Base-by-base conservation (phyloP, 2,797 vertebrate species). In the Mustela erminea region DNA sequence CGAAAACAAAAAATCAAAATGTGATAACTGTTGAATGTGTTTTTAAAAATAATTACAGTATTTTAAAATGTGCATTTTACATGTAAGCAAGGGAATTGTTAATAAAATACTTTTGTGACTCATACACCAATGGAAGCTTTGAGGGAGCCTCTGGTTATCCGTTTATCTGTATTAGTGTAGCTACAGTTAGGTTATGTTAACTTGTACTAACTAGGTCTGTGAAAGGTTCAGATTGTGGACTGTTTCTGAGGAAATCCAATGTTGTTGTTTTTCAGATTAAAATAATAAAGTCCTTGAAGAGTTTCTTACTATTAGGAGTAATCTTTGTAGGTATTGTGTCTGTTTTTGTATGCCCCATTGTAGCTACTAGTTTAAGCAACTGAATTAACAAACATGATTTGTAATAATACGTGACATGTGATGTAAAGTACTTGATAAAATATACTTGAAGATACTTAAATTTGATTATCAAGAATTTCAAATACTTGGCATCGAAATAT, bases 181-280 rank as follows among this genome's bases (percentile, higher is more conserved):
- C 64, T 82, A 12, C n/a, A 87, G 43, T 90, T 83, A 92, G 95
- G 68, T 74, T 88, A 68, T 20, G 66, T 17, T 82, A 60, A 90
- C 62, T 93, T 92, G 23, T 49, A 74, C 84, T 95, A 87, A 86
- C 32, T 27, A 27, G 52, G 78, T 97, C 93, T 97, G 68, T 87
- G 14, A 96, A 62, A 87, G 46, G 27, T 90, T 96, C 38, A 93
- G 72, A 74, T 84, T 85, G 83, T 80, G 32, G 21, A 90, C 70
- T 97, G 56, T 52, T 93, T 95, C 62, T 92, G 29, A 87, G 84
- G 78, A 96, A 97, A 95, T 77, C 23, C 41, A 95, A 25, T 96
- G 81, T 80, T 94, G 8, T 83, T 97, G 72, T 87, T 86, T 97
- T 94, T 20, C 54, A 41, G 87, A 43, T 54, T 97, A 88, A 11